phyloP scores from a whole-genome alignment of 2,888 invertebrate species.

The Cristatella mucedo region DNA sequence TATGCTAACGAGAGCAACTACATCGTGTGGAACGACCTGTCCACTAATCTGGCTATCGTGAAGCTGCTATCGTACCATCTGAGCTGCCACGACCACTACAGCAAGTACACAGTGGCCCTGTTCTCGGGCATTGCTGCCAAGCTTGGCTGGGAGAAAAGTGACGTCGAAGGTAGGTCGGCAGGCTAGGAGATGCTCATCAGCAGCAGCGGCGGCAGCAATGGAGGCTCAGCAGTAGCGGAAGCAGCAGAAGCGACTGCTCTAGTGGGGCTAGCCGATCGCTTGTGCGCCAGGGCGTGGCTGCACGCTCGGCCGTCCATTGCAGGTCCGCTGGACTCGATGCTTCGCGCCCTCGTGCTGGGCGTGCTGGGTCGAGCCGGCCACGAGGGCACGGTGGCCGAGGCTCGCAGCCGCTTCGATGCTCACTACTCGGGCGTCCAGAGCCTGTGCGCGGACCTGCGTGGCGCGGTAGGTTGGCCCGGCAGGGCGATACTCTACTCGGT shows the following conservation, averaged over 20 bases:
- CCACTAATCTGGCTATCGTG: constrained; percentile 56
- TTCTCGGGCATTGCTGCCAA: constrained; percentile 54
- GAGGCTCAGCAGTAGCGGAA: too few species aligned
- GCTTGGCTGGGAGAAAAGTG: constrained; percentile 68
- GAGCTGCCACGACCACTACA: constrained; percentile 54
- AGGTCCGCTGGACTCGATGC: constrained; percentile 63
- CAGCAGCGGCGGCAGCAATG: too few species aligned
- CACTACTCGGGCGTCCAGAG: constrained; percentile 42
- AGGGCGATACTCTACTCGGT: too few species aligned
- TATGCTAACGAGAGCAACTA: constrained; percentile 72
- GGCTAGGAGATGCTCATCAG: too few species aligned
- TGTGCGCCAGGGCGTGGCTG: too few species aligned
- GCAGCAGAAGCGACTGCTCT: too few species aligned
- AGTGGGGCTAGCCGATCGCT: too few species aligned
- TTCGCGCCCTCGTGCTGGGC: constrained; percentile 66
- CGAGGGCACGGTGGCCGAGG: constrained; percentile 58
- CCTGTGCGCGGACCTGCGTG: constrained; percentile 72
- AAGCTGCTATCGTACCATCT: constrained; percentile 62
- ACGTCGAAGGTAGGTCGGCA: constrained; percentile 57
- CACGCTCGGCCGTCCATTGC: too few species aligned
- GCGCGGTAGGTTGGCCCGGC: constrained; percentile 46
- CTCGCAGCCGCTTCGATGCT: constrained; percentile 50
- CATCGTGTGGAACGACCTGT: constrained; percentile 64
- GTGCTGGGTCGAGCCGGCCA: constrained; percentile 67
- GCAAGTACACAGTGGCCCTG: constrained; percentile 57